A percentile compares a stretch with the other conserved stretches of the same genome.
Conservation (phyloP, 2,888 invertebrate genomes). For the Thecophora atra region DNA sequence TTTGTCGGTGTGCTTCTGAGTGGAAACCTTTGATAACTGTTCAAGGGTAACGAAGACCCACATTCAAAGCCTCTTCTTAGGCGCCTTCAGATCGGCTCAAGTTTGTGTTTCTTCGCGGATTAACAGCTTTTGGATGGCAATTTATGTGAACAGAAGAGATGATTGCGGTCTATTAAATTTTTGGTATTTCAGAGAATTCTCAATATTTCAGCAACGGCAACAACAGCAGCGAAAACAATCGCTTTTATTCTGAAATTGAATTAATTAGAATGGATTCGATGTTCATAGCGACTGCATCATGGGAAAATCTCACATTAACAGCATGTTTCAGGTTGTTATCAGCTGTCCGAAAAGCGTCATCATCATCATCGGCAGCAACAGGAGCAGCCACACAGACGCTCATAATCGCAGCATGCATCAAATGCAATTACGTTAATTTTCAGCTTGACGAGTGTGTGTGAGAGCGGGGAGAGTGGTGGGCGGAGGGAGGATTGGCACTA, state of each 20-base stretch:
- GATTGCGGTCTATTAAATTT: too few species aligned
- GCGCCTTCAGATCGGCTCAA: too few species aligned
- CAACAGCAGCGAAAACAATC: background rate
- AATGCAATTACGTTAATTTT: slow-evolving; percentile 41
- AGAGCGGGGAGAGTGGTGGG: background rate
- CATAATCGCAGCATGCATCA: slow-evolving; percentile 25
- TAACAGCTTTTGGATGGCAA: too few species aligned
- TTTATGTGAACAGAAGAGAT: too few species aligned
- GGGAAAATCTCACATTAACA: slow-evolving; percentile 41
- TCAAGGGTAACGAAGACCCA: too few species aligned
- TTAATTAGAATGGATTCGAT: slow-evolving; percentile 49
- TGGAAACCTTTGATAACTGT: too few species aligned
- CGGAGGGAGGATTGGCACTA: background rate
- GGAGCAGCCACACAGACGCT: background rate
- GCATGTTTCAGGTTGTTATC: slow-evolving; percentile 27
- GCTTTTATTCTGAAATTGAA: slow-evolving; percentile 40
- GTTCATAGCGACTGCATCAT: slow-evolving; percentile 46
- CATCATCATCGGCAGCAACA: slow-evolving; percentile 10
- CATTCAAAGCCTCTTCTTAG: too few species aligned
- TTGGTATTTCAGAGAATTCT: too few species aligned
- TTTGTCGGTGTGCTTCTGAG: too few species aligned
- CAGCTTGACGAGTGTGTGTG: slow-evolving; percentile 33
- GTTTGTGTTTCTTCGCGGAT: too few species aligned
- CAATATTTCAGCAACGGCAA: background rate
- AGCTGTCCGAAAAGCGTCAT: background rate